Evolutionary conservation across 2,888 invertebrate genomes (phyloP), one percentile per base, ranked within the genome.

Genomic region (Gymnoscelis rufifasciata): DNA sequence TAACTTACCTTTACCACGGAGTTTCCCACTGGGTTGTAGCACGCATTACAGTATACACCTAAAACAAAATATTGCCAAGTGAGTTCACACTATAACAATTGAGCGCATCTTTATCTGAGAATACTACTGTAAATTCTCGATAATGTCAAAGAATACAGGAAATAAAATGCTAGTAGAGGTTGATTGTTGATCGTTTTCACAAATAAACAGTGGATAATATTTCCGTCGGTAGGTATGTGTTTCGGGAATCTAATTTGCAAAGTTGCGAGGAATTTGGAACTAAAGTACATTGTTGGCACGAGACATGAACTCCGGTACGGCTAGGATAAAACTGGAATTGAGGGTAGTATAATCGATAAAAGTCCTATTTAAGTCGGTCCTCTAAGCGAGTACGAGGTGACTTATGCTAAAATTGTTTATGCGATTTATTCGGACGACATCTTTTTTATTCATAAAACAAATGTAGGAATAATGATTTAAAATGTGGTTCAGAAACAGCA

Each of bases 1-100:
- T 24, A 47, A 39, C 30, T 47, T 61, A 74, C 75, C 74, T 71
- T 76, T 61, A 75, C 68, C 63, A 67, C 59, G 56, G 59, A 56
- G 63, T 70, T 66, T 60, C 56, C 48, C 57, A 57, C 47, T 59
- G 56, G 47, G 57, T 48, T 55, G 55, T 59, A 38, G 53, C 48
- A 58, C 42, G 54, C 64, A 64, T 64, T 58, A 61, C 63, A 56
- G 62, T 60, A 45, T 52, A 14, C 47, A 53, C 60, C 71, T 72
- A 64, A 41, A 50, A 66, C 48, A 57, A 58, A 54, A 45, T 12
- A 46, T 23, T 29, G 11, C 28, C 11, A 13, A 19, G 28, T 49
- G 11, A 49, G 14, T 33, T 30, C 10, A 30, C 29, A 14, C 7
- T 12, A 23, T 23, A n/a, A 23, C 3, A 14, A 33, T 10, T 1